A percentile compares a stretch with the other conserved stretches of the same genome.
phyloP scores from a whole-genome alignment of 2,888 invertebrate species.

The Pardosa pseudoannulata region DNA sequence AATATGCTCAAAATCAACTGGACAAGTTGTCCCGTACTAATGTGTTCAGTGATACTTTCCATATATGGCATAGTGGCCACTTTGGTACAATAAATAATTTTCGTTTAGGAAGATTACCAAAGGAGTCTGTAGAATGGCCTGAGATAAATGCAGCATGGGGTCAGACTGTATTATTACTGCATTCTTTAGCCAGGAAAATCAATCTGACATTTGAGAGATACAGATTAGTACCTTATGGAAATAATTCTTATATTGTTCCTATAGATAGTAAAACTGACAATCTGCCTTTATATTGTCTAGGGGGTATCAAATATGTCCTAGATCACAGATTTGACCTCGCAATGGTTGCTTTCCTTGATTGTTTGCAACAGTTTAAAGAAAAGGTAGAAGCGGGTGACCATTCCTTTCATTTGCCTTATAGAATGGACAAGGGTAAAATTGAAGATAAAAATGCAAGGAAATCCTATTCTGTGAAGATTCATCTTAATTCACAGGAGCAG shows the following conservation, averaged over 20 bases:
- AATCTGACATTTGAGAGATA: conserved; percentile 88
- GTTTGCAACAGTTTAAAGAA: conserved; percentile 88
- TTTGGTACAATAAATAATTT: conserved; percentile 99
- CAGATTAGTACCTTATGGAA: conserved; percentile 95
- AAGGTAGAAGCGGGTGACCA: conserved; percentile 92
- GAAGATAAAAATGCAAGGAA: conserved; percentile 91
- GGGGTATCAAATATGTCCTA: conserved; percentile 95
- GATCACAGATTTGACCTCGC: conserved; percentile 81
- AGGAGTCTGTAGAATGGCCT: conserved; percentile 95
- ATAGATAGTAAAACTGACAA: conserved; percentile 78
- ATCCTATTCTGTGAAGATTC: conserved; percentile 96
- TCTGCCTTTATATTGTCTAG: conserved; percentile 89
- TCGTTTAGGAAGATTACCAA: conserved; percentile 93
- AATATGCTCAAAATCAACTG: conserved; percentile 83
- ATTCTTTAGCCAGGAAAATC: conserved; percentile 93
- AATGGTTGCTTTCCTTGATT: conserved; percentile 98
- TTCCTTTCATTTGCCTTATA: conserved; percentile 90
- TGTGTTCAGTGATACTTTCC: conserved; percentile 97
- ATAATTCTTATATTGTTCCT: conserved; percentile 93
- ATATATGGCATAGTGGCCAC: conserved; percentile 95
- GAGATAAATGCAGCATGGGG: conserved; percentile 99
- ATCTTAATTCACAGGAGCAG: conserved; percentile 98
- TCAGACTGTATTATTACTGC: conserved; percentile 93
- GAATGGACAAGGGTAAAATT: conserved; percentile 94
- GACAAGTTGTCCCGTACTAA: conserved; percentile 95